phyloP scores from a whole-genome alignment of 2,888 invertebrate genomes.

The Calliopum simillimum region DNA sequence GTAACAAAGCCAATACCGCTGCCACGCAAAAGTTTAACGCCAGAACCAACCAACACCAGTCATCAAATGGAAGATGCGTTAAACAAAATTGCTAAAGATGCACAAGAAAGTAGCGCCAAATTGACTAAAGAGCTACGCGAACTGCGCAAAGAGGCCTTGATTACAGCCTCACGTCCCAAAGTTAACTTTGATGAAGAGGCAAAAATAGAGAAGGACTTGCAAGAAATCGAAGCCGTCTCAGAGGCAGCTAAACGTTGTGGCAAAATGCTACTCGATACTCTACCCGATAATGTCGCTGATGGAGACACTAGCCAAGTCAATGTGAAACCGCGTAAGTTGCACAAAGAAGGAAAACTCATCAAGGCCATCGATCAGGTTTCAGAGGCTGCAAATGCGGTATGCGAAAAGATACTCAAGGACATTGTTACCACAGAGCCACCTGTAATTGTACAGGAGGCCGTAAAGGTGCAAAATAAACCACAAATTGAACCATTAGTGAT shows the following conservation, averaged over 20 bases:
- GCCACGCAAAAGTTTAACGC: conserved; percentile 68
- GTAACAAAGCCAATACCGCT: conserved; percentile 71
- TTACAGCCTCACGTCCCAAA: conserved; percentile 57
- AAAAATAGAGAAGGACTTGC: conserved; percentile 58
- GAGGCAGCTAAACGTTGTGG: conserved; percentile 69
- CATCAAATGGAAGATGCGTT: conserved; percentile 77
- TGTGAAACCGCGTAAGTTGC: conserved; percentile 53
- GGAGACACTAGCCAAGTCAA: conserved; percentile 30
- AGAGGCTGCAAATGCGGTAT: conserved; percentile 63
- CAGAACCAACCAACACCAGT: conserved; percentile 68
- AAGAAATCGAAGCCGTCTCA: conserved; percentile 68
- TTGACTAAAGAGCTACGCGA: conserved; percentile 76
- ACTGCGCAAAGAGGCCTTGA: conserved; percentile 65
- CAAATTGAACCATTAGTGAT: conserved; percentile 51
- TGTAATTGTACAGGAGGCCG: conserved; percentile 58
- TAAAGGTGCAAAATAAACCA: conserved; percentile 54
- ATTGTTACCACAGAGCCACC: conserved; percentile 64
- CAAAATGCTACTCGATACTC: conserved; percentile 67
- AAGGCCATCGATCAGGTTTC: conserved; percentile 65
- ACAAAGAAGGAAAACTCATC: conserved; percentile 62
- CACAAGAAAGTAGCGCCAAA: conserved; percentile 79
- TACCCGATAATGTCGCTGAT: conserved; percentile 55
- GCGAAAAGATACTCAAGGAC: conserved; percentile 64
- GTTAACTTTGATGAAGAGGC: conserved; percentile 49
- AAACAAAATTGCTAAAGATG: conserved; percentile 80